Conservation (phyloP, 2,113 vertebrate genomes). For the Tupaia tana region DNA sequence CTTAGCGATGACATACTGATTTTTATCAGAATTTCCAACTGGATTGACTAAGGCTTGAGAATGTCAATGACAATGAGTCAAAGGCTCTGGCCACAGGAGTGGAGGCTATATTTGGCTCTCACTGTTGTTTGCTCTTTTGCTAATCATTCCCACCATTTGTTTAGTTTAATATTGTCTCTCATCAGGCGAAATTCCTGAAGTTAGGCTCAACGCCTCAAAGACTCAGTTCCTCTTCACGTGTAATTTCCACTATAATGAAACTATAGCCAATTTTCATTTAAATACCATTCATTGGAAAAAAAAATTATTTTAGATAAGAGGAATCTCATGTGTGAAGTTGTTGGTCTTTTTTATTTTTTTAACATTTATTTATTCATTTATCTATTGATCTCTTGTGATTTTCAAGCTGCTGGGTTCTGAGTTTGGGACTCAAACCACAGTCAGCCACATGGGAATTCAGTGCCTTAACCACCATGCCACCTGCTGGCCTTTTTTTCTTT, state of each 20-base stretch:
- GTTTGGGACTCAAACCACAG: too few species aligned
- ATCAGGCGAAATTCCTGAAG: background rate
- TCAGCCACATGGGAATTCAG: too few species aligned
- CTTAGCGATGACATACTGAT: constrained; percentile 12
- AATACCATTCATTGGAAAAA: background rate
- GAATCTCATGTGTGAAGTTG: background rate
- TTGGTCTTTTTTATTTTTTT: too few species aligned
- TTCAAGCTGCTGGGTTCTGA: too few species aligned
- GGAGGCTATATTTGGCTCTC: background rate
- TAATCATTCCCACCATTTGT: background rate
- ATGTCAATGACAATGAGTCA: background rate
- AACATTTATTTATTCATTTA: too few species aligned
- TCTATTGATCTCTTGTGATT: too few species aligned
- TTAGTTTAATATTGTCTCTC: background rate
- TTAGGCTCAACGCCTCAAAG: background rate
- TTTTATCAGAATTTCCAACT: constrained; percentile 48
- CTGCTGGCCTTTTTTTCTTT: too few species aligned
- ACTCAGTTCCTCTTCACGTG: background rate
- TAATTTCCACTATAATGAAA: background rate
- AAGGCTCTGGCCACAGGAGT: background rate
- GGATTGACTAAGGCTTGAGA: background rate
- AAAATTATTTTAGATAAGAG: background rate
- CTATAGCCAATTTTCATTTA: background rate
- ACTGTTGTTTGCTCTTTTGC: background rate
- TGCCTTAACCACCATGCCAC: too few species aligned